Percentiles rank a stretch among this genome's conserved stretches.
phyloP scores from a whole-genome alignment of 2,888 invertebrate species.

The Candidula unifasciata region DNA sequence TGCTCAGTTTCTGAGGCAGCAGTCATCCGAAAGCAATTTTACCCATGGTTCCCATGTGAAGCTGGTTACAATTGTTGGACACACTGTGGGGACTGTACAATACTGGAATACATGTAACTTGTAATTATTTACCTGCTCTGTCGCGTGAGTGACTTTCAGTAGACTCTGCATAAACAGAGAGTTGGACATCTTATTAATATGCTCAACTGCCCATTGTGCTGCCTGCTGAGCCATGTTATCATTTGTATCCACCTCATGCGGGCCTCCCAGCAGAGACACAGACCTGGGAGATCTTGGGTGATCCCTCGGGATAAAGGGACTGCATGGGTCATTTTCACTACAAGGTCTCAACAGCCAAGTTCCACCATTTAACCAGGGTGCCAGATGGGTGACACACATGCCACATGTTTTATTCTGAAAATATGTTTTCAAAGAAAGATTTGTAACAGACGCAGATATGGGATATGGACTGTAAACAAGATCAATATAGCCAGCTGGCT shows the following conservation, averaged over 20 bases:
- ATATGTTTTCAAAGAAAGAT: neutral
- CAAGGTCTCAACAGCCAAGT: neutral
- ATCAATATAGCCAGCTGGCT: neutral
- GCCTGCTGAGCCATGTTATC: slow-evolving; percentile 56
- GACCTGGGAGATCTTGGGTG: neutral
- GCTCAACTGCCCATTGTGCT: slow-evolving; percentile 57
- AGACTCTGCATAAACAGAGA: slow-evolving; percentile 57
- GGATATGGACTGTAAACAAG: slow-evolving; percentile 17
- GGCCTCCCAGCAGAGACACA: slow-evolving; percentile 51
- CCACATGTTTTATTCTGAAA: neutral
- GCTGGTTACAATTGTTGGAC: too few species aligned
- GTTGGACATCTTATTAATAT: slow-evolving; percentile 61
- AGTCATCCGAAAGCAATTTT: too few species aligned
- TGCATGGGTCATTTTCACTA: slow-evolving; percentile 16
- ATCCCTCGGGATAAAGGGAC: neutral
- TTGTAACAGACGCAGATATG: slow-evolving; percentile 1
- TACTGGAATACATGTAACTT: too few species aligned
- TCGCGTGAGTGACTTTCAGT: slow-evolving; percentile 49
- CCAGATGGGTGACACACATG: slow-evolving; percentile 14
- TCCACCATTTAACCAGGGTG: slow-evolving; percentile 17
- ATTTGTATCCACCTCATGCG: slow-evolving; percentile 34
- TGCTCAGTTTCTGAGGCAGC: too few species aligned
- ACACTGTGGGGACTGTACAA: too few species aligned
- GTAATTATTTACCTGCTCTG: slow-evolving; percentile 59
- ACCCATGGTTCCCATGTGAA: too few species aligned